Evolutionary conservation across 2,797 vertebrate genomes (phyloP).

Genomic region (Muscicapa striata): DNA sequence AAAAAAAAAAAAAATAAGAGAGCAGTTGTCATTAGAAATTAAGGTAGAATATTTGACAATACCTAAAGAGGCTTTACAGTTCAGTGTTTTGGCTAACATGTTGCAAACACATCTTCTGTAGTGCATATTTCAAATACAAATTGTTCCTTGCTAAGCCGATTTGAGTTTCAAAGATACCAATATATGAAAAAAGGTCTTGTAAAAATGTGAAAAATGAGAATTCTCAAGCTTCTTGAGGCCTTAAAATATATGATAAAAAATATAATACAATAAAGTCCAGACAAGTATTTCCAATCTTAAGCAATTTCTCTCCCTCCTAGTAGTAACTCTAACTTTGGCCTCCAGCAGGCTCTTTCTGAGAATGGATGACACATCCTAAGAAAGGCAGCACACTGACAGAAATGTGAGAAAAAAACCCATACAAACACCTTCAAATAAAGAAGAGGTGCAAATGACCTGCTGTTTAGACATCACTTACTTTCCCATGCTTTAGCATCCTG

Average conservation of each 20-base stretch:
- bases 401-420: not conserved
- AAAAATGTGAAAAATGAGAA: not conserved
- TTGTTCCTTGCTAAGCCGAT: not conserved
- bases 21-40: not conserved
- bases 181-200: not conserved
- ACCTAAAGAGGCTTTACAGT: not conserved
- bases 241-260: not conserved
- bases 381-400: not conserved
- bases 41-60: not conserved
- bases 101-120: not conserved
- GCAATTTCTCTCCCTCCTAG: not conserved
- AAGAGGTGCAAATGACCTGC: not conserved
- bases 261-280: not conserved
- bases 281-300: not conserved
- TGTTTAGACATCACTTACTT: not conserved
- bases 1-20: not conserved
- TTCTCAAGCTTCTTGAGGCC: not conserved
- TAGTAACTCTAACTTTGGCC: not conserved
- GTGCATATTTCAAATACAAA: not conserved
- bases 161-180: not conserved
- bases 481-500: not conserved
- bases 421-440: not conserved
- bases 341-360: not conserved
- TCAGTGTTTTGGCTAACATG: not conserved
- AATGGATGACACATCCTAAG: not conserved